These are phyloP conservation scores for Tenthredo amoena DNA, from an alignment of 2,888 invertebrate species.

Conservation along the genomic window DNA sequence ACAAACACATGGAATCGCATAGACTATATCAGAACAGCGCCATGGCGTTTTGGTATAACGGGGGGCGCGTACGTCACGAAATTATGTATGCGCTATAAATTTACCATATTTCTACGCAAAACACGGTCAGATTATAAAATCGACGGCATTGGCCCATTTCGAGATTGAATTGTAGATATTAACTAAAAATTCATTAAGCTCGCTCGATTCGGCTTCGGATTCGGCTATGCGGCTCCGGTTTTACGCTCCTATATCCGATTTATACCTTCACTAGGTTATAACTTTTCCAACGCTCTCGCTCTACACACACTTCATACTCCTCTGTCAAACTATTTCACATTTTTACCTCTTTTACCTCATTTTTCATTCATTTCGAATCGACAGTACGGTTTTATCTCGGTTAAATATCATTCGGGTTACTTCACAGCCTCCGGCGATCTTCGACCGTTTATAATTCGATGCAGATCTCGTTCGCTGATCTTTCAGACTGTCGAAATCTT, in stretches of 20 bases:
- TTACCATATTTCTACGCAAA: conserved; percentile 48
- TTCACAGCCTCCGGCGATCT: neutral
- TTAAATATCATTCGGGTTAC: neutral
- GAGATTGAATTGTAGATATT: conserved; percentile 68
- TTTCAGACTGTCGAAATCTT: no score
- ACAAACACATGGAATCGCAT: conserved; percentile 50
- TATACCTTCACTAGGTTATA: neutral
- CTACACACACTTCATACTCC: neutral
- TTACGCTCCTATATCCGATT: neutral
- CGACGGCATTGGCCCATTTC: conserved; percentile 57
- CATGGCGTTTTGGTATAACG: neutral
- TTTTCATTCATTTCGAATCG: no score
- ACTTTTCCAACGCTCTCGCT: neutral
- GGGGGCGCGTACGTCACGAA: conserved; percentile 65
- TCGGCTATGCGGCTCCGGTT: neutral
- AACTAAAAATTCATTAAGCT: conserved; percentile 66
- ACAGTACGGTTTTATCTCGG: neutral
- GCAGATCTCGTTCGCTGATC: no score
- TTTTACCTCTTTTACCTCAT: neutral
- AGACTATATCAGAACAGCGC: no score
- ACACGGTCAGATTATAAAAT: conserved; percentile 49
- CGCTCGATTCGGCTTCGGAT: neutral
- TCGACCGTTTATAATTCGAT: neutral
- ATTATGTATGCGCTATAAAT: conserved; percentile 67
- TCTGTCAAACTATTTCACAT: neutral